Evolutionary conservation across 2,113 vertebrate genomes (phyloP).

Genomic region (Glaucidium brasilianum): DNA sequence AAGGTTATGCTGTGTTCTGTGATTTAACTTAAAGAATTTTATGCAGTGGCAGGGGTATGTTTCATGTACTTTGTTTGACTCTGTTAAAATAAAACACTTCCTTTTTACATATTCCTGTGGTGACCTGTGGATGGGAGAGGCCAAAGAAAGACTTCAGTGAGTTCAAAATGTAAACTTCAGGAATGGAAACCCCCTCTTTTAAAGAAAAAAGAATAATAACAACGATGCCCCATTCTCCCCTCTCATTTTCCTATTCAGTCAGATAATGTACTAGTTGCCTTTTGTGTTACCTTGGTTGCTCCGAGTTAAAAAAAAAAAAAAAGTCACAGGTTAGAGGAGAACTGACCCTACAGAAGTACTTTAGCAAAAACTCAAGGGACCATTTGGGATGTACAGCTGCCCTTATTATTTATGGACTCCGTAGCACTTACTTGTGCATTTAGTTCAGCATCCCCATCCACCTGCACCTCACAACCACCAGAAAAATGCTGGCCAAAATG

Average conservation of each 20-base stretch:
- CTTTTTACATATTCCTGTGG: background rate
- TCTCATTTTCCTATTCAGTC: background rate
- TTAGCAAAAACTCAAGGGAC: background rate
- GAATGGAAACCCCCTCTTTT: background rate
- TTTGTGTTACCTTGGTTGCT: background rate
- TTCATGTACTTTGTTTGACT: constrained; percentile 7
- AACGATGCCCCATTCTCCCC: background rate
- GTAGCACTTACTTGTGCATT: background rate
- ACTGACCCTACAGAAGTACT: background rate
- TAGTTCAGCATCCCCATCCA: background rate
- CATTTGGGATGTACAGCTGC: background rate
- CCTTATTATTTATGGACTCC: background rate
- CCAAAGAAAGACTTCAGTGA: background rate
- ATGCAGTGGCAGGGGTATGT: background rate
- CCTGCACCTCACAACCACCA: background rate
- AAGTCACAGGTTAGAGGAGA: background rate
- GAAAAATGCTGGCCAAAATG: background rate
- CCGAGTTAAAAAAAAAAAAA: background rate
- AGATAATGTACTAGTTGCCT: background rate
- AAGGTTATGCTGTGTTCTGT: background rate
- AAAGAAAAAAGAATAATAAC: background rate
- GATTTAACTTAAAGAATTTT: constrained; percentile 34
- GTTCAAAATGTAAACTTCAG: background rate
- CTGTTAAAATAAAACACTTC: constrained; percentile 48
- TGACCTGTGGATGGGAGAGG: background rate